phyloP scores from a whole-genome alignment of 2,797 vertebrate genomes.

The Anguilla pacifica region DNA sequence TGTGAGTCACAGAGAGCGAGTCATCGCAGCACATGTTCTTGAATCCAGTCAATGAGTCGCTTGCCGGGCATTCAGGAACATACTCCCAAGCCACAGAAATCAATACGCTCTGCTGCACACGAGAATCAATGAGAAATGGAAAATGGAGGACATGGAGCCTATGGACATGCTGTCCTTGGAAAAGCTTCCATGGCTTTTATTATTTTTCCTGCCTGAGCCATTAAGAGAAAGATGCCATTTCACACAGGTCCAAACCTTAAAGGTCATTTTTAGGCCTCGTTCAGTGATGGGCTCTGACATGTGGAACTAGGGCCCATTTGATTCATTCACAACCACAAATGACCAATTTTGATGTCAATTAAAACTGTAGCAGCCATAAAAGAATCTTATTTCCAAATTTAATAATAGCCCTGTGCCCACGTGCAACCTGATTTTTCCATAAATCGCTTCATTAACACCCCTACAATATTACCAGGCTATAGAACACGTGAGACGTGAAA shows the following conservation, averaged over 20 bases:
- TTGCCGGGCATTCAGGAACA: neutral
- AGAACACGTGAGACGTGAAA: neutral
- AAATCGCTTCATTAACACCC: neutral
- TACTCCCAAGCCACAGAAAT: conserved; percentile 7
- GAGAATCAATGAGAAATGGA: conserved; percentile 8
- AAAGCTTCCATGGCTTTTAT: conserved; percentile 3
- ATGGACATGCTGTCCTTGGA: neutral
- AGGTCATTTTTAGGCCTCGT: neutral
- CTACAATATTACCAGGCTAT: neutral
- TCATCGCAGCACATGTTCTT: neutral
- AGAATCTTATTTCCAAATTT: neutral
- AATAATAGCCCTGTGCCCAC: neutral
- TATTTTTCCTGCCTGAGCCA: neutral
- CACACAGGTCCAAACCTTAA: neutral
- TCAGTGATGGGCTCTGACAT: neutral
- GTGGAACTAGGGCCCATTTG: neutral
- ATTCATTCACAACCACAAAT: neutral
- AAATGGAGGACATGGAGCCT: neutral
- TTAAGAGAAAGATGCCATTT: neutral
- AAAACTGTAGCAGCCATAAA: neutral
- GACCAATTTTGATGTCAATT: neutral
- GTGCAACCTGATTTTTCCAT: neutral
- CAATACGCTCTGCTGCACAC: neutral
- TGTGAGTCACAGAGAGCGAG: neutral
- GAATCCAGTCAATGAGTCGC: conserved; percentile 1